A percentile compares a stretch with the other conserved stretches of the same genome.
Evolutionary conservation across 2,797 vertebrate species (phyloP).

Genomic region (Antrozous pallidus): DNA sequence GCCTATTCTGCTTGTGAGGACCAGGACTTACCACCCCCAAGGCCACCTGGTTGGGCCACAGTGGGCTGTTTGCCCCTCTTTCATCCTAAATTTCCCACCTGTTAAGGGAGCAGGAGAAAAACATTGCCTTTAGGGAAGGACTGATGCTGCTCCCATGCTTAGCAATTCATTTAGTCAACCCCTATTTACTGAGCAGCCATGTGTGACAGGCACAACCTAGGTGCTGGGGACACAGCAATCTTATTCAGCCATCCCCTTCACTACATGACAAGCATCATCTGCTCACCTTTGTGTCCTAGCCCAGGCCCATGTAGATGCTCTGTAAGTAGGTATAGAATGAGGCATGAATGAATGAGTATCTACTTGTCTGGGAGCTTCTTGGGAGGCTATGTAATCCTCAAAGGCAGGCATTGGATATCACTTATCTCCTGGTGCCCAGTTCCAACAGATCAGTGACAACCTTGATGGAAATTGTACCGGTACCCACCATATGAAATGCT

Average conservation of each 20-base stretch:
- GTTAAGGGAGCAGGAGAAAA: not conserved
- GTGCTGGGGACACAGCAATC: accelerated
- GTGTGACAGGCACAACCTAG: not conserved
- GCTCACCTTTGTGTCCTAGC: not conserved
- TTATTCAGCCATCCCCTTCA: not conserved
- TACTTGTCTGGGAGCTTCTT: not conserved
- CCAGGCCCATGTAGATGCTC: not conserved
- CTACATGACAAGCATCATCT: not conserved
- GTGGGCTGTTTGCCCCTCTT: not conserved
- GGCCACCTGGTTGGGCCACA: not conserved
- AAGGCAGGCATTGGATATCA: too few species aligned
- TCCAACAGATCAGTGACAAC: not conserved
- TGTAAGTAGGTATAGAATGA: not conserved
- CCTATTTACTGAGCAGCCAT: not conserved
- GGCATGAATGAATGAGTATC: not conserved
- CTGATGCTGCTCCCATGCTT: accelerated
- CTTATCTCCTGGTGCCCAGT: not conserved
- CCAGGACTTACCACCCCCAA: not conserved
- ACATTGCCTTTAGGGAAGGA: not conserved
- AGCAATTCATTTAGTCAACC: not conserved
- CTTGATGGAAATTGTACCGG: not conserved
- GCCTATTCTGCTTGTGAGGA: not conserved
- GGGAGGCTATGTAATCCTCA: not conserved
- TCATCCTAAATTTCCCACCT: not conserved
- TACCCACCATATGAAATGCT: not conserved